phyloP scores from a whole-genome alignment of 2,888 invertebrate genomes.

The Troides aeacus region DNA sequence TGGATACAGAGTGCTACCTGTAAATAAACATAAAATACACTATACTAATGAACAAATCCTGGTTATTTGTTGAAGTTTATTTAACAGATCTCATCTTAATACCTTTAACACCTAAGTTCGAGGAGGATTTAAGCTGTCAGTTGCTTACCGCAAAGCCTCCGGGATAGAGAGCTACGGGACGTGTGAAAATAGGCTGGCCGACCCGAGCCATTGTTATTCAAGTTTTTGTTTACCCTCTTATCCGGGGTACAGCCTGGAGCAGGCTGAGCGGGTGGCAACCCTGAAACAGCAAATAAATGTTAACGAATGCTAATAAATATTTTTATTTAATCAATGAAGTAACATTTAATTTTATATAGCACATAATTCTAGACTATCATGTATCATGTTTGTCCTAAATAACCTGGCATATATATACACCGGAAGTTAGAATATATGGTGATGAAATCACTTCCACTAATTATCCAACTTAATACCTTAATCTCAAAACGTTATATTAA shows the following conservation, averaged over 20 bases:
- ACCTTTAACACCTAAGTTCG: conserved; percentile 22
- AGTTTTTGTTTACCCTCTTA: conserved; percentile 55
- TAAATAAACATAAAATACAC: no score
- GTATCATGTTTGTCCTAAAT: not conserved
- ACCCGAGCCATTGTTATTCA: conserved; percentile 48
- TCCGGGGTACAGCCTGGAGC: conserved; percentile 27
- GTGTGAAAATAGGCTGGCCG: conserved; percentile 53
- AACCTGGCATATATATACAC: no score
- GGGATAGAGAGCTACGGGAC: conserved; percentile 32
- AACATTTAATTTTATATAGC: not conserved
- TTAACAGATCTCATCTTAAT: not conserved
- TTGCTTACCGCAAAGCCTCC: conserved; percentile 33
- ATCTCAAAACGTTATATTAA: no score
- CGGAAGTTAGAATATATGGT: no score
- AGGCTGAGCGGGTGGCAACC: conserved; percentile 3
- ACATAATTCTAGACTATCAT: not conserved
- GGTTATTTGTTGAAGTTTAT: not conserved
- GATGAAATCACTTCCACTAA: no score
- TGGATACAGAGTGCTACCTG: no score
- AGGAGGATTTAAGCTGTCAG: conserved; percentile 28
- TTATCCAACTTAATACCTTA: no score
- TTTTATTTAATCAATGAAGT: not conserved
- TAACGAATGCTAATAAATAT: not conserved
- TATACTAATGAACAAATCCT: no score
- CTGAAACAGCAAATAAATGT: conserved; percentile 1